Evolutionary conservation across 2,888 invertebrate genomes (phyloP), one percentile per base, ranked within the genome.

Genomic region (Eilema sororculum): DNA sequence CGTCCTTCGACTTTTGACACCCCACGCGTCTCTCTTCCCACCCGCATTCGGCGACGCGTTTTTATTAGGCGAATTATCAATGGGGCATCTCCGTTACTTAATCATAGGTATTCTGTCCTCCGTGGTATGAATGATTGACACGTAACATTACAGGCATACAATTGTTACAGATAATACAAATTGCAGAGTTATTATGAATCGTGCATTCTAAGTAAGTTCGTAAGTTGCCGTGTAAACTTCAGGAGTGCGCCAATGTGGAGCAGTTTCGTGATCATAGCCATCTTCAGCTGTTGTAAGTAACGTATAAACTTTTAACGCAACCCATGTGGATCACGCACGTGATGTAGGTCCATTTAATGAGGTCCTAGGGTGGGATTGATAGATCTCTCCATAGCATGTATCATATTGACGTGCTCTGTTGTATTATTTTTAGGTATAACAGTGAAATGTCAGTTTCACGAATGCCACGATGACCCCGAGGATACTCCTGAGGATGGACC

Each of bases 391-490:
- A 2, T 22, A 22, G 20, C 20, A 56, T 56, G 22, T n/a, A n/a
- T n/a, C n/a, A n/a, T n/a, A n/a, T n/a, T n/a, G n/a, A n/a, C n/a
- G n/a, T n/a, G n/a, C n/a, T n/a, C n/a, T n/a, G n/a, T n/a, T n/a
- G n/a, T n/a, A n/a, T n/a, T 30, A 41, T 3, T 56, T 56, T 33
- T 16, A 65, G 65, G 56, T 30, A n/a, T 65, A 5, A 30, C 78
- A 24, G 79, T 82, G 6, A 75, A 72, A 16, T 73, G 86, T n/a
- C 91, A 93, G 81, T 92, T 93, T 78, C 86, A 89, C 65, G 89
- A 91, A 57, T 94, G 94, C 67, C 93, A 93, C 62, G 92, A 93
- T 65, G 94, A 94, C 65, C 90, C 93, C 0, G 75, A 78, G 0
- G 85, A 72, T 65, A 89, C 86, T 0, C 91, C 93, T 0, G 85